Base-by-base conservation (phyloP, 2,113 vertebrate genomes). In the Cavia porcellus region DNA sequence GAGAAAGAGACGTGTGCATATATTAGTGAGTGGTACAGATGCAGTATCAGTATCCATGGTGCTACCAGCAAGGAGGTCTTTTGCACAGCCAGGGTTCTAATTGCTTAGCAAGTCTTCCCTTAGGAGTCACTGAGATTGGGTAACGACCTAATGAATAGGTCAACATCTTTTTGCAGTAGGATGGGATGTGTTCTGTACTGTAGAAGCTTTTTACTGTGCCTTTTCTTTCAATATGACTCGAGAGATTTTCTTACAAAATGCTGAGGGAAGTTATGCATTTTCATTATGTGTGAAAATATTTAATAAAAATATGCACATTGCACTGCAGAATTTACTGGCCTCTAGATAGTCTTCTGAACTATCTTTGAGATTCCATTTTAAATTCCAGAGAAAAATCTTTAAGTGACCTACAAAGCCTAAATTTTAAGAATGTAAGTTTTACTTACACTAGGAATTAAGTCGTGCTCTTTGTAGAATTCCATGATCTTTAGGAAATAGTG, bases 241-340 rank as follows among this genome's bases (percentile, higher is more conserved):
- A 91, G 32, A 47, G 1, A 70, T 61, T 90, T 91, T 42, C 28
- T 52, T 79, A 45, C 50, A 68, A 89, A 38, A n/a, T 47, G 20
- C 52, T 42, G 25, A 22, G n/a, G 86, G 25, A 79, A 35, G 25
- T 9, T 50, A 66, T 11, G 82, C 35, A 20, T 45, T 55, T 85
- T 90, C 57, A 35, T 92, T 85, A 35, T 4, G 5, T 87, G 80
- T 86, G 92, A 94, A 92, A 52, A 87, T n/a, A 61, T 89, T 38
- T 95, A 93, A 79, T 25, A 11, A 86, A 95, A 88, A 88, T 62
- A 66, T 66, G 45, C 57, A 52, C 17, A 32, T 15, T 3, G 25
- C 13, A 17, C 80, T 17, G 2, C 35, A 79, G 81, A 61, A 82
- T 30, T 95, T 52, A 24, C 72, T 89, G 28, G 59, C 86, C 75